Conservation (phyloP, 2,113 vertebrate genomes). For the Chelonoidis abingdonii region DNA sequence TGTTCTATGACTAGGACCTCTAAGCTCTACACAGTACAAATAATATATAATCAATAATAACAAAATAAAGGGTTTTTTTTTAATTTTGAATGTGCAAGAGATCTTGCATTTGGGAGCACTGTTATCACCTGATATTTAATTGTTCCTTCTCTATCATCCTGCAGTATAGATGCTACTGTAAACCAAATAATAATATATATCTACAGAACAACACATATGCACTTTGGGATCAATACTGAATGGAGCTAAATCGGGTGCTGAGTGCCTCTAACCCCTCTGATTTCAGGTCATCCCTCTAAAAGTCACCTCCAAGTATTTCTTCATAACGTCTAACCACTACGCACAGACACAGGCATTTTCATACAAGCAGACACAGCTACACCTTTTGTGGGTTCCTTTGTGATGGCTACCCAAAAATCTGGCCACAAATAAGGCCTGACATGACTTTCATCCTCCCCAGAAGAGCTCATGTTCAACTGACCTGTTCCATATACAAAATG, state of each 20-base stretch:
- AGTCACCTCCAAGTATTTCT: neutral
- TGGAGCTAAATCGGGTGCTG: neutral
- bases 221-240: neutral
- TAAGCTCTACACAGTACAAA: too few species aligned
- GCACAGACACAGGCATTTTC: neutral
- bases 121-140: neutral
- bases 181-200: neutral
- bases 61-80: neutral
- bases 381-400: neutral
- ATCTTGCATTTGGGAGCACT: neutral
- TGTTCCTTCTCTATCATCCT: neutral
- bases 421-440: neutral
- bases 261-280: neutral
- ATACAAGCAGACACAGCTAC: neutral
- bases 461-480: neutral
- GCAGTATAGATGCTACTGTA: neutral
- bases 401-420: neutral
- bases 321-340: neutral
- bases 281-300: neutral
- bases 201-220: neutral
- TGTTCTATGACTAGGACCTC: too few species aligned
- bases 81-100: neutral
- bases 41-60: neutral
- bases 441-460: neutral
- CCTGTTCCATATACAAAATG: neutral